These are phyloP conservation scores for Oreochromis spilurus DNA, from an alignment of 2,113 vertebrate genomes.

Conservation along the genomic window DNA sequence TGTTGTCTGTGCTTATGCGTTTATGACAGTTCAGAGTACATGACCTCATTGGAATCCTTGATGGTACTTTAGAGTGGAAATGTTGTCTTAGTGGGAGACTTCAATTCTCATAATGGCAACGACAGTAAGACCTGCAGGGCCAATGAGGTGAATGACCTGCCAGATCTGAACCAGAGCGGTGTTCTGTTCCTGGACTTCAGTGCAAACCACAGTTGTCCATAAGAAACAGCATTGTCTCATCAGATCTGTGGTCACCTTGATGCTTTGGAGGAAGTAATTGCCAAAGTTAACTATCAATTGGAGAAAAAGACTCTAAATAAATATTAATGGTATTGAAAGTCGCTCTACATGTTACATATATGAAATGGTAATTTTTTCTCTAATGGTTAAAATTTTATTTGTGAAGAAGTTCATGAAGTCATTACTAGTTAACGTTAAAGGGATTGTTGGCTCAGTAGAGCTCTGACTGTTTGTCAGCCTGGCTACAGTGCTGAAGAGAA, in stretches of 20 bases:
- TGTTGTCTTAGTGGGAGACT: no score
- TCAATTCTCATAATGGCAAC: background rate
- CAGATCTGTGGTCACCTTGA: background rate
- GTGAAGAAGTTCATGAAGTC: background rate
- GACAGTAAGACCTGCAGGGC: background rate
- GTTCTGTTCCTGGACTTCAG: background rate
- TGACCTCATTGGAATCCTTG: background rate
- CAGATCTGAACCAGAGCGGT: background rate
- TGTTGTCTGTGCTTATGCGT: background rate
- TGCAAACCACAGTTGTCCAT: background rate
- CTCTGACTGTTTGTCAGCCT: background rate
- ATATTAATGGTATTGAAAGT: background rate
- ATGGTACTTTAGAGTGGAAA: background rate
- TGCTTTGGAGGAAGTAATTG: background rate
- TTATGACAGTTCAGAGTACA: background rate
- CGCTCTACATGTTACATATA: background rate
- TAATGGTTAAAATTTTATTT: background rate
- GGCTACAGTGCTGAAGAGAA: background rate
- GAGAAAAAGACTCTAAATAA: background rate
- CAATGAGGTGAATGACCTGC: background rate
- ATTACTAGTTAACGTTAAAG: fast-evolving
- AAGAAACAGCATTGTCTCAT: background rate
- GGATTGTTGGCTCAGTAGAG: background rate
- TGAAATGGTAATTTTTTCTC: background rate
- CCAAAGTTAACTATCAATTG: background rate